Evolutionary conservation across 92 coral and sea anemone species (phyloP), one percentile per base, ranked within the genome.

Genomic region (Desmophyllum pertusum): DNA sequence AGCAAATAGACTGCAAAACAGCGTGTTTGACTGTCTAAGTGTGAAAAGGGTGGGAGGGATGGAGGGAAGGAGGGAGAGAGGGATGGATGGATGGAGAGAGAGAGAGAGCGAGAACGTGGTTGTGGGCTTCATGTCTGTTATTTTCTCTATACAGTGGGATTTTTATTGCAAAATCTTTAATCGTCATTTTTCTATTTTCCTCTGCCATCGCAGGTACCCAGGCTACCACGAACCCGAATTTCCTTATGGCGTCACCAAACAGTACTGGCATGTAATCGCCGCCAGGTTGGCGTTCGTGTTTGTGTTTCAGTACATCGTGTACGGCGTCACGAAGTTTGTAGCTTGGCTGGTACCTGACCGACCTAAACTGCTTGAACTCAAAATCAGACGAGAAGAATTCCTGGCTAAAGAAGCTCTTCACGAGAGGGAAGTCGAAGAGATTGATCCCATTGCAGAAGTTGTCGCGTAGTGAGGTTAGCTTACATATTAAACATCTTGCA

Each of bases 221-320:
- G 98, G 98, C n/a, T 94, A 92, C 64, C 91, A 74, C 29, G 93
- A 91, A 39, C 81, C 84, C 1, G 77, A 87, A 3, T 23, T 38
- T 6, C 98, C 98, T 42, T 97, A 94, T 80, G 87, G 65, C 27
- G 93, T 87, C 63, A 92, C 92, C 69, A 94, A 97, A 74, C 94
- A 97, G 77, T 93, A 97, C 91, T 93, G 98, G 93, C 99, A 97
- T 76, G 97, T 97, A 85, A 93, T 95, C 29, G 94, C 98, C 35
- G 98, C 94, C 27, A 94, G 97, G 52, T 80, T 97, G 33, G 94
- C 95, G 9, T 97, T 97, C 72, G 99, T 97, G 43, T 88, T 97
- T 59, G 90, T 89, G 21, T 97, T 97, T 92, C 99, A 97, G 90
- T 97, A 94, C 84, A n/a, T 94, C 85, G 99, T 97, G 73, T 97